These are phyloP conservation scores for Myotis pilosus DNA, from an alignment of 2,797 vertebrate genomes.

Conservation along the genomic window DNA sequence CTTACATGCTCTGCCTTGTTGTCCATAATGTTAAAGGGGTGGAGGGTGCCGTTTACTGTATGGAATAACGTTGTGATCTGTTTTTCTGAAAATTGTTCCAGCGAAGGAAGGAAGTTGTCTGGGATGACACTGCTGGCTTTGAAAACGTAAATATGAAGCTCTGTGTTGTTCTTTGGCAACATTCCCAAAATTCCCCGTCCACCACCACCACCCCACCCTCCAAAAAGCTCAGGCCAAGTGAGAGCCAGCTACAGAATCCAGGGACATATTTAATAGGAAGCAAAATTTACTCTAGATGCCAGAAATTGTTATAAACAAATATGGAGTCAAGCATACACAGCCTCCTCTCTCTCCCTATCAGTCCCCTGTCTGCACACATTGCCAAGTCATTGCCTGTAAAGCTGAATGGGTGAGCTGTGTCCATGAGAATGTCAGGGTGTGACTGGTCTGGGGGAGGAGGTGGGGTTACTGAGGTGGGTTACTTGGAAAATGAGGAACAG, in stretches of 20 bases:
- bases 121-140: slow-evolving; percentile 68
- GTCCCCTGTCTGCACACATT: not conserved
- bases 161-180: slow-evolving; percentile 71
- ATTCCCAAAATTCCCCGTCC: slow-evolving; percentile 20
- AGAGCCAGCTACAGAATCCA: slow-evolving; percentile 58
- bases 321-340: slow-evolving; percentile 61
- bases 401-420: slow-evolving; percentile 13
- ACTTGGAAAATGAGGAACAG: not conserved
- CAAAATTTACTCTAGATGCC: slow-evolving; percentile 70
- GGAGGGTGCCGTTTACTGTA: slow-evolving; percentile 44
- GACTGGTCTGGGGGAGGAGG: not conserved
- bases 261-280: slow-evolving; percentile 75
- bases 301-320: slow-evolving; percentile 75
- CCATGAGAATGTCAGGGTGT: not conserved
- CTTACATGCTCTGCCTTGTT: slow-evolving; percentile 40
- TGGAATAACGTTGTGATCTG: slow-evolving; percentile 27
- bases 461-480: not conserved
- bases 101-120: slow-evolving; percentile 74
- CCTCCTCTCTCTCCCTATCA: slow-evolving; percentile 47
- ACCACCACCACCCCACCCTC: not conserved
- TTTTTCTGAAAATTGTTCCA: slow-evolving; percentile 56
- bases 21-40: slow-evolving; percentile 39
- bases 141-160: slow-evolving; percentile 75
- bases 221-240: slow-evolving; percentile 67
- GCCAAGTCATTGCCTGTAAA: slow-evolving; percentile 60